A percentile compares a stretch with the other conserved stretches of the same genome.
phyloP scores from a whole-genome alignment of 2,113 vertebrate genomes.

The Aspiorhynchus laticeps region DNA sequence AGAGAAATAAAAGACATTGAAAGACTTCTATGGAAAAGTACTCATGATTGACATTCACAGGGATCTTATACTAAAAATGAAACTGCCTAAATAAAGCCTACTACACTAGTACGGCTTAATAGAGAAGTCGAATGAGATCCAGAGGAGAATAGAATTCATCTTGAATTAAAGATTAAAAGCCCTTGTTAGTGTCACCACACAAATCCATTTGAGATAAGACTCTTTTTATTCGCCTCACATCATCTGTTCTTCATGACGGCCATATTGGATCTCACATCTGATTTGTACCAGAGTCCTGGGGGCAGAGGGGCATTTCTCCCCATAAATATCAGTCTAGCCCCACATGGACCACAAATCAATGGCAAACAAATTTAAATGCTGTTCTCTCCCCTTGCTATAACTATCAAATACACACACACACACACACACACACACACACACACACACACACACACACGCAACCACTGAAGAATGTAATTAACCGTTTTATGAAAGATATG shows the following conservation, averaged over 20 bases:
- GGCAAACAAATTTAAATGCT: slow-evolving; percentile 40
- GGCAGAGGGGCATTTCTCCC: slow-evolving; percentile 54
- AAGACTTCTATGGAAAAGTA: slow-evolving; percentile 13
- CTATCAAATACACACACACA: neutral
- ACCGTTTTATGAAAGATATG: neutral
- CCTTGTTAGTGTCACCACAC: slow-evolving; percentile 35
- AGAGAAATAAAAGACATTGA: slow-evolving; percentile 25
- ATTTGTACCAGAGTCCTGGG: slow-evolving; percentile 59
- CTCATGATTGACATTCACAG: slow-evolving; percentile 3
- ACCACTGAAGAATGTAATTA: slow-evolving; percentile 1
- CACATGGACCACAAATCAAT: slow-evolving; percentile 56
- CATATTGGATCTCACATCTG: slow-evolving; percentile 46
- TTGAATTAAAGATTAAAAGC: slow-evolving; percentile 36
- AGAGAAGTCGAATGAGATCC: slow-evolving; percentile 33
- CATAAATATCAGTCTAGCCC: slow-evolving; percentile 55
- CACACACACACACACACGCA: neutral
- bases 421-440: neutral
- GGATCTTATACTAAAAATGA: slow-evolving; percentile 7
- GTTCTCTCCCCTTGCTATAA: neutral
- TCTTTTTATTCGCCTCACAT: slow-evolving; percentile 38
- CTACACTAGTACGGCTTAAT: slow-evolving; percentile 7
- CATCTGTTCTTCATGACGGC: slow-evolving; percentile 26
- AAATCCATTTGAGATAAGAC: slow-evolving; percentile 41
- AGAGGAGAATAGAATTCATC: slow-evolving; percentile 22
- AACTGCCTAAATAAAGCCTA: slow-evolving; percentile 35